These are phyloP conservation scores for Parauchenoglanis ngamensis DNA, from an alignment of 2,797 vertebrate genomes.

Conservation along the genomic window DNA sequence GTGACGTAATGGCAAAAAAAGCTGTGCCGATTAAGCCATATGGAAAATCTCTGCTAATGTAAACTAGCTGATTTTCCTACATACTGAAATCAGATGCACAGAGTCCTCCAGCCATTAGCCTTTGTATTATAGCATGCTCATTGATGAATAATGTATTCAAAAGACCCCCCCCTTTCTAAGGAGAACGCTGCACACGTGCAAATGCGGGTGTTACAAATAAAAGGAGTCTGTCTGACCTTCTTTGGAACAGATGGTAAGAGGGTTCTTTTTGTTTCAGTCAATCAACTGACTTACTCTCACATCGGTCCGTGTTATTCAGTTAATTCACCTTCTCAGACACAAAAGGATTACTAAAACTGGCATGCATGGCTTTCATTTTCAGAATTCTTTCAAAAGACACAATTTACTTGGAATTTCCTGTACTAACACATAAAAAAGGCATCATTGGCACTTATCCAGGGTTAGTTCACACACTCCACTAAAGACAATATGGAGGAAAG, in stretches of 20 bases:
- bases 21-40: neutral
- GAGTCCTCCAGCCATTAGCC: too few species aligned
- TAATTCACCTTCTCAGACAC: neutral
- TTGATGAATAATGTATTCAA: neutral
- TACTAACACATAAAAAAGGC: neutral
- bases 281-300: conserved; percentile 31
- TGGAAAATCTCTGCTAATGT: neutral
- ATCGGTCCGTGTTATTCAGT: neutral
- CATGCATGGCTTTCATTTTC: neutral
- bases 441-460: neutral
- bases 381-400: conserved; percentile 2
- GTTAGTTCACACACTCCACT: neutral
- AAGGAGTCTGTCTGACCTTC: conserved; percentile 41
- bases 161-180: neutral
- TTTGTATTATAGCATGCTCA: neutral
- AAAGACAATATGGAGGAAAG: too few species aligned
- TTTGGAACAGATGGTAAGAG: conserved; percentile 53
- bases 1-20: neutral
- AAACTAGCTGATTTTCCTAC: neutral
- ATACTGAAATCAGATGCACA: neutral
- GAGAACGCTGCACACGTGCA: conserved; percentile 8
- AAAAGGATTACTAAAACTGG: neutral
- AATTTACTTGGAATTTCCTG: conserved; percentile 22
- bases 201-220: conserved; percentile 19
- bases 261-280: conserved; percentile 49